These are phyloP conservation scores for Tipula unca DNA, from an alignment of 2,888 invertebrate genomes.

Conservation along the genomic window DNA sequence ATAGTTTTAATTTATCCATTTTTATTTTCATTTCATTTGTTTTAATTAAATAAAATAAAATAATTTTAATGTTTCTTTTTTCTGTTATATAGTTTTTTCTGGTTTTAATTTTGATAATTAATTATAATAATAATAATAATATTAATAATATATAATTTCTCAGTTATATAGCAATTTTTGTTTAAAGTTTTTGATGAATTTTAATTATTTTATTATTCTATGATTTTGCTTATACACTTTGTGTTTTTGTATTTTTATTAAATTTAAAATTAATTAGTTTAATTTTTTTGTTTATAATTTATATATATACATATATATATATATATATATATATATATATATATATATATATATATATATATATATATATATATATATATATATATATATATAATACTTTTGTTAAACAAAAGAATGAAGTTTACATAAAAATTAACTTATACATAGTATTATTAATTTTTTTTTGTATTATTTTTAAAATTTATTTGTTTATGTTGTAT, in stretches of 20 bases:
- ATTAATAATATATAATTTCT: not conserved
- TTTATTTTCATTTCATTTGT: not conserved
- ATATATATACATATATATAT: not conserved
- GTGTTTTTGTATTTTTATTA: constrained; percentile 17
- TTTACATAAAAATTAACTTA: constrained; percentile 18
- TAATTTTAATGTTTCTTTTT: not conserved
- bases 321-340: not conserved
- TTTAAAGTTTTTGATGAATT: not conserved
- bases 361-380: too few relatives aligned
- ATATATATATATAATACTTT: not conserved
- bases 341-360: not conserved
- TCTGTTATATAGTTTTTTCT: not conserved
- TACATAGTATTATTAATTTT: constrained; percentile 18
- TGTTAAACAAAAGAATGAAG: constrained; percentile 17
- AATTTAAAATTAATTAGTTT: constrained; percentile 15
- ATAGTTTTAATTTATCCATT: constrained; percentile 8
- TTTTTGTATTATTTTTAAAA: not conserved
- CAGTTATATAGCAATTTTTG: constrained; percentile 2
- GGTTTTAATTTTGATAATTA: constrained; percentile 2
- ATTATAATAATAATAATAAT: not conserved
- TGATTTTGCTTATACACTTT: not conserved
- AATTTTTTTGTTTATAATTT: not conserved
- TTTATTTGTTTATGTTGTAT: constrained; percentile 1
- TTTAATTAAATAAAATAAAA: not conserved
- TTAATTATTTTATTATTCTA: not conserved